Evolutionary conservation across 2,888 invertebrate genomes (phyloP).

Genomic region (Eumerus sabulonum): DNA sequence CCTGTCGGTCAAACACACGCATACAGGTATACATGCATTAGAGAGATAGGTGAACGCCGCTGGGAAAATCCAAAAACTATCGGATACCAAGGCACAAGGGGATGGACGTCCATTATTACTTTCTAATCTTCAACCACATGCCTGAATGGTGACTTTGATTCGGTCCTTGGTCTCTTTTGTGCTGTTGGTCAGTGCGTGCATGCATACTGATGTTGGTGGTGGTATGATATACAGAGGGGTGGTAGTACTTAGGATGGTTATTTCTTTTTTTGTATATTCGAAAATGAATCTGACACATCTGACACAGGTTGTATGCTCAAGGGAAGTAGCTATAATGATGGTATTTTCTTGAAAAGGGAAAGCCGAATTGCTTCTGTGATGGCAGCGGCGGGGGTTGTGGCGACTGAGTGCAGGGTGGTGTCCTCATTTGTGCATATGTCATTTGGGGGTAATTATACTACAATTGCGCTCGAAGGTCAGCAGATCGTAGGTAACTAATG

Average conservation of each 20-base stretch:
- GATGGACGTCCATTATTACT: slow-evolving; percentile 70
- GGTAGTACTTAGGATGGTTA: slow-evolving; percentile 27
- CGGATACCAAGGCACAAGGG: slow-evolving; percentile 33
- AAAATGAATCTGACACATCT: slow-evolving; percentile 26
- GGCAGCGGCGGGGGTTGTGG: too few species aligned
- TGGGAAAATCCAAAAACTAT: slow-evolving; percentile 59
- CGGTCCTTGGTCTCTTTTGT: slow-evolving; percentile 13
- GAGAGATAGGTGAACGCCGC: slow-evolving; percentile 59
- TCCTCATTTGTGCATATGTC: slow-evolving; percentile 5
- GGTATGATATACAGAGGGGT: slow-evolving; percentile 37
- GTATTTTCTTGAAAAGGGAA: slow-evolving; percentile 28
- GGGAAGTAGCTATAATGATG: slow-evolving; percentile 29
- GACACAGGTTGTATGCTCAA: slow-evolving; percentile 36
- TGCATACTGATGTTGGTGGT: slow-evolving; percentile 22
- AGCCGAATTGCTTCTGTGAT: neutral
- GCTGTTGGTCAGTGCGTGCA: slow-evolving; percentile 44
- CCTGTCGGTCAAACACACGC: slow-evolving; percentile 50
- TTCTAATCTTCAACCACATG: slow-evolving; percentile 71
- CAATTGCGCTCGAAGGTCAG: slow-evolving; percentile 14
- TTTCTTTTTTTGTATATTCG: too few species aligned
- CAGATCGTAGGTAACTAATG: neutral
- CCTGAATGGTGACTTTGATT: slow-evolving; percentile 64
- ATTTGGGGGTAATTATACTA: slow-evolving; percentile 28
- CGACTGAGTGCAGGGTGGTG: slow-evolving; percentile 1
- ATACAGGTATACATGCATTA: slow-evolving; percentile 13